Conservation (phyloP, 2,797 vertebrate species). For the Darevskia mixta region DNA sequence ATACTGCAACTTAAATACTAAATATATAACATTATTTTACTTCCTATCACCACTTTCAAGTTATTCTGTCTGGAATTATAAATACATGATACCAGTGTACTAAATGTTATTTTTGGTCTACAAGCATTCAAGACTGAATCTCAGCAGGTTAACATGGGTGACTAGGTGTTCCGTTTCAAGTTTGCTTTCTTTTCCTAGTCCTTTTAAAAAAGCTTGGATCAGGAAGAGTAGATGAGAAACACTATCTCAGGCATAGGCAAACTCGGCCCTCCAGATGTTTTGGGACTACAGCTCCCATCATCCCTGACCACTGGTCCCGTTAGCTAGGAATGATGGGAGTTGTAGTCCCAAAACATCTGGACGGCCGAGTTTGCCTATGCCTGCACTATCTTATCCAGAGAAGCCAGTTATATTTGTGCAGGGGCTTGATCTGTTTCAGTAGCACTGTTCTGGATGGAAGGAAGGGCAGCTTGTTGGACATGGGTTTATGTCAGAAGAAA, state of each 20-base stretch:
- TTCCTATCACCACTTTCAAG: neutral
- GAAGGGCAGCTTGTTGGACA: neutral
- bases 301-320: too few species aligned
- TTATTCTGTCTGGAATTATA: neutral
- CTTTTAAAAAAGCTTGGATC: neutral
- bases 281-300: too few species aligned
- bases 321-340: too few species aligned
- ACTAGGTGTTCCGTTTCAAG: neutral
- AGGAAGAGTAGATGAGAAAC: neutral
- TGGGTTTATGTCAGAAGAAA: neutral
- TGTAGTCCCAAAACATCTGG: too few species aligned
- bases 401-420: neutral
- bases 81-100: too few species aligned
- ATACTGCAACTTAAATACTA: slow-evolving; percentile 4
- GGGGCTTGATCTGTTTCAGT: neutral
- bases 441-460: neutral
- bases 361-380: too few species aligned
- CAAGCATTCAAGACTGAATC: neutral
- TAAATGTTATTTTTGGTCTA: neutral
- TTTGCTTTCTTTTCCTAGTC: neutral
- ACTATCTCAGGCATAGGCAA: too few species aligned
- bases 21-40: neutral
- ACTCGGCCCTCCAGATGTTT: too few species aligned
- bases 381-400: neutral
- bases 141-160: neutral